A percentile compares a stretch with the other conserved stretches of the same genome.
phyloP scores from a whole-genome alignment of 2,113 vertebrate species.

The Ictidomys tridecemlineatus region DNA sequence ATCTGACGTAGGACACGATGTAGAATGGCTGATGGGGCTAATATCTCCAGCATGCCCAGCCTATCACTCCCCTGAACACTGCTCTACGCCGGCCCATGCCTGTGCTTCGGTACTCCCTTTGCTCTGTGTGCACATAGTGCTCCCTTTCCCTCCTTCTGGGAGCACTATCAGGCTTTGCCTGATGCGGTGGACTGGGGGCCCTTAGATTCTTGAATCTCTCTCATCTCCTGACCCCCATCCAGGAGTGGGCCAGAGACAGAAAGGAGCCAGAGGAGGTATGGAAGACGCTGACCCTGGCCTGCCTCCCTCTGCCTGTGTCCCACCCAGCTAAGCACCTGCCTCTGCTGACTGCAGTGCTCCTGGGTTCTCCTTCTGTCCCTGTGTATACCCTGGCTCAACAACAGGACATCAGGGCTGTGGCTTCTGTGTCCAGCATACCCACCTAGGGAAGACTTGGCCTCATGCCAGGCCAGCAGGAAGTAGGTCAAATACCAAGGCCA shows the following conservation, averaged over 20 bases:
- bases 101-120: no score
- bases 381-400: no score
- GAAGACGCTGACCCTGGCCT: fast-evolving
- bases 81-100: no score
- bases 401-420: fast-evolving
- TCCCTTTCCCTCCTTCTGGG: neutral
- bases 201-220: neutral
- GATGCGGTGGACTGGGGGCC: neutral
- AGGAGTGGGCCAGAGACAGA: neutral
- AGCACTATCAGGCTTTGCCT: fast-evolving
- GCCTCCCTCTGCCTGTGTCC: no score
- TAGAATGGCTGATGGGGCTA: no score
- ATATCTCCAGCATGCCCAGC: no score
- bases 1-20: fast-evolving
- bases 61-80: no score
- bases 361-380: fast-evolving
- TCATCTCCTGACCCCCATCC: neutral
- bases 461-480: neutral
- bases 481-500: neutral
- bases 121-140: fast-evolving
- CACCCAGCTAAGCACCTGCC: neutral
- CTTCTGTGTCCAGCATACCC: neutral
- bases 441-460: neutral
- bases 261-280: fast-evolving
- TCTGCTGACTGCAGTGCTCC: fast-evolving